These are phyloP conservation scores for Gymnosoma rotundatum DNA, from an alignment of 2,888 invertebrate genomes.

Conservation along the genomic window DNA sequence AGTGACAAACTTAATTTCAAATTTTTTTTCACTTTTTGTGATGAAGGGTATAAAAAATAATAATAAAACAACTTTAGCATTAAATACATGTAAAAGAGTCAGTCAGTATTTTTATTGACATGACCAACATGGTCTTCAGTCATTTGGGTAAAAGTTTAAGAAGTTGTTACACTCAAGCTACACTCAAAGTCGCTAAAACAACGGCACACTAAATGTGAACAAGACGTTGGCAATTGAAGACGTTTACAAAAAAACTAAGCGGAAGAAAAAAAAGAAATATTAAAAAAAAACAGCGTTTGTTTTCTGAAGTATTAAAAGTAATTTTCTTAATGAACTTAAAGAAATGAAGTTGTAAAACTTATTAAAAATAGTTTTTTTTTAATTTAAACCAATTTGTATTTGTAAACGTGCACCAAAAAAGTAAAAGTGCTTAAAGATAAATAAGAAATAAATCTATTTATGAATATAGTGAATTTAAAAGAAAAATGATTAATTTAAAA, in stretches of 20 bases:
- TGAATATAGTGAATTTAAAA: neutral
- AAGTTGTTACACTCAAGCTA: slow-evolving; percentile 63
- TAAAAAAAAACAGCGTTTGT: neutral
- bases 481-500: slow-evolving; percentile 55
- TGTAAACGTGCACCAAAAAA: slow-evolving; percentile 13
- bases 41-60: too few relatives aligned
- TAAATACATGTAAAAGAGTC: slow-evolving; percentile 26
- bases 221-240: slow-evolving; percentile 68
- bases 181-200: slow-evolving; percentile 49
- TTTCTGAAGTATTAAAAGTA: slow-evolving; percentile 19
- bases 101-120: slow-evolving; percentile 56
- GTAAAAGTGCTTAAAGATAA: slow-evolving; percentile 60
- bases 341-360: slow-evolving; percentile 41
- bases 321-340: neutral
- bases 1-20: too few relatives aligned
- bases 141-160: slow-evolving; percentile 70
- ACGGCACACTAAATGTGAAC: slow-evolving; percentile 66
- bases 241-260: slow-evolving; percentile 65
- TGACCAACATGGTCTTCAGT: slow-evolving; percentile 63
- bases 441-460: neutral
- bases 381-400: slow-evolving; percentile 17
- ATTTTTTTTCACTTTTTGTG: too few relatives aligned
- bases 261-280: slow-evolving; percentile 48
- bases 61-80: neutral
- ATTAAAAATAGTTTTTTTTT: neutral